A percentile compares a stretch with the other conserved stretches of the same genome.
Evolutionary conservation across 2,888 invertebrate genomes (phyloP).

Genomic region (Microdon myrmicae): DNA sequence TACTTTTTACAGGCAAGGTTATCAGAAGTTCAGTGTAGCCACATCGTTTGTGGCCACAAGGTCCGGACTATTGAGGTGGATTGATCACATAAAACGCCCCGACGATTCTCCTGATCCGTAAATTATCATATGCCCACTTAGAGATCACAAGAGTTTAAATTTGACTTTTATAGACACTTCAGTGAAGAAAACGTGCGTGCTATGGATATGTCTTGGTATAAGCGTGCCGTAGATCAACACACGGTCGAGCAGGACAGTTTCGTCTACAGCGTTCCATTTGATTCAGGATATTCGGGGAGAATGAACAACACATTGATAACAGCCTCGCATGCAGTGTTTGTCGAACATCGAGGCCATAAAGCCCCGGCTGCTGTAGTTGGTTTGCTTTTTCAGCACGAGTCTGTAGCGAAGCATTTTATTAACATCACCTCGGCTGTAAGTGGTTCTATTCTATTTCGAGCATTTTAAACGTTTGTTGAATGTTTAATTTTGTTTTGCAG

Average conservation of each 20-base stretch:
- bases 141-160: constrained; percentile 19
- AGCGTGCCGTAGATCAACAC: constrained; percentile 90
- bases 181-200: constrained; percentile 82
- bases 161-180: constrained; percentile 74
- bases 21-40: constrained; percentile 85
- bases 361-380: constrained; percentile 95
- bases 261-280: constrained; percentile 78
- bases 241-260: constrained; percentile 87
- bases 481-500: too few relatives aligned
- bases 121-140: constrained; percentile 59
- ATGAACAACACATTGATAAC: constrained; percentile 76
- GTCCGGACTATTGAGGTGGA: constrained; percentile 89
- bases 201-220: constrained; percentile 91
- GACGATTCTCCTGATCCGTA: constrained; percentile 77
- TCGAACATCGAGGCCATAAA: constrained; percentile 82
- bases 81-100: constrained; percentile 74
- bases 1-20: constrained; percentile 82
- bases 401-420: constrained; percentile 83
- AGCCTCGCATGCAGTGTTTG: constrained; percentile 91
- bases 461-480: background rate
- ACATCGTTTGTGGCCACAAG: constrained; percentile 90
- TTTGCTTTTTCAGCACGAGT: constrained; percentile 85
- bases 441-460: constrained; percentile 3
- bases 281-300: constrained; percentile 67
- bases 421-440: constrained; percentile 88